Evolutionary conservation across 2,888 invertebrate genomes (phyloP), one percentile per base, ranked within the genome.

Genomic region (Abrostola tripartita): DNA sequence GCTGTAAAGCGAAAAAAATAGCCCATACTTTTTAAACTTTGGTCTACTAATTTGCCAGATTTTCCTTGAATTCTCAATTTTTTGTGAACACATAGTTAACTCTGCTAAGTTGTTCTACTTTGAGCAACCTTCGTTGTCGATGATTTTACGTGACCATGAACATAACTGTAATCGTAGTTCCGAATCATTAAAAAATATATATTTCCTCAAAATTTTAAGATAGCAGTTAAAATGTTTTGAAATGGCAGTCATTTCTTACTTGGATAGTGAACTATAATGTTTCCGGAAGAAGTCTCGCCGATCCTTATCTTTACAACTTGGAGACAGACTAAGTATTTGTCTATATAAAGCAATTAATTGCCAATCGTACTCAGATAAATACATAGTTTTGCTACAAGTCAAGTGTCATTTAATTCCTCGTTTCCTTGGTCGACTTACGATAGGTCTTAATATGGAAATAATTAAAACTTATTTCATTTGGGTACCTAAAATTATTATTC

Each of bases 331-430:
- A 52, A 58, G 41, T 74, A 35, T 63, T 57, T 54, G 41, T 61
- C 51, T 44, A 35, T 67, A 14, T 44, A 61, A 11, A 57, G 52
- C 35, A 51, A 57, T 61, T 57, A 41, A 68, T 61, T 58, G 49
- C n/a, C 40, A 49, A 47, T 69, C 11, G 50, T 68, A 47, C 2
- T 24, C 42, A 68, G 24, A 69, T 60, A 70, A 69, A 69, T 60
- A 69, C 73, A 24, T 24, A 24, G 24, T 73, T 71, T 74, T n/a
- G 14, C 42, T 73, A 44, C 52, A 62, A 67, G 62, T 61, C 49
- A 57, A 63, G 57, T 62, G 8, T 52, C 11, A 50, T 64, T 58
- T 58, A 64, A 61, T 70, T 74, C 24, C 24, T 24, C 41, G 44
- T 72, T 50, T 52, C 36, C 70, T 70, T 57, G 54, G 61, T 70